Percentiles rank a stretch among this genome's conserved stretches.
Conservation (phyloP, 2,888 invertebrate species). For the Drosophila macrospina region DNA sequence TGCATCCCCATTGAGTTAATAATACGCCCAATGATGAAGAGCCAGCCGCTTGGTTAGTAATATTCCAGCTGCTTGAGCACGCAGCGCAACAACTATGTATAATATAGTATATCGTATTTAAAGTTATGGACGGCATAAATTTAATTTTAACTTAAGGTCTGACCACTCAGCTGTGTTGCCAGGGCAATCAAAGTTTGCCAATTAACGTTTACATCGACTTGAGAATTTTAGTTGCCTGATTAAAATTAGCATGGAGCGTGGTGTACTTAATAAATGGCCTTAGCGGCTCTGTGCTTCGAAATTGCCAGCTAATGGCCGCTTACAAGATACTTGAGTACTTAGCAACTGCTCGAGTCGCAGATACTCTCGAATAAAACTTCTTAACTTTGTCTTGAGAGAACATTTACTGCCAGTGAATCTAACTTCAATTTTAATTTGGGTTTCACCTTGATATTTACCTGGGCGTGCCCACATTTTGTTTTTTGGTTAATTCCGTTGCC, state of each 20-base stretch:
- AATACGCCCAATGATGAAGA: slow-evolving; percentile 29
- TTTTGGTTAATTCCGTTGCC: slow-evolving; percentile 5
- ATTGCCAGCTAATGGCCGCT: slow-evolving; percentile 18
- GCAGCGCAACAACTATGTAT: too few relatives aligned
- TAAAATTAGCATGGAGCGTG: slow-evolving; percentile 46
- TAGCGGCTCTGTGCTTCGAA: slow-evolving; percentile 1
- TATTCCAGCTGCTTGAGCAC: slow-evolving; percentile 60
- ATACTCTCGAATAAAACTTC: too few relatives aligned
- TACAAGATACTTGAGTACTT: neutral
- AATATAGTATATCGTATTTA: too few relatives aligned
- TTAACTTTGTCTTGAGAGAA: too few relatives aligned
- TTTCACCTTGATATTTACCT: neutral
- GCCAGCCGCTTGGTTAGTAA: slow-evolving; percentile 25
- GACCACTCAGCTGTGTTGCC: slow-evolving; percentile 45
- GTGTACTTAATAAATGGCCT: slow-evolving; percentile 54
- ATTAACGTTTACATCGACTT: slow-evolving; percentile 55
- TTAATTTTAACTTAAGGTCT: slow-evolving; percentile 55
- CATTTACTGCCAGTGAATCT: neutral
- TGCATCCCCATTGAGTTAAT: slow-evolving; percentile 26
- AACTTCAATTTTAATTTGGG: neutral
- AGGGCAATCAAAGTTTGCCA: slow-evolving; percentile 66
- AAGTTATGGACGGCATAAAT: slow-evolving; percentile 46
- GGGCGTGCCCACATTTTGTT: neutral
- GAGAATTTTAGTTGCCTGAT: slow-evolving; percentile 34
- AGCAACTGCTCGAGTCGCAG: neutral